Evolutionary conservation across 2,888 invertebrate genomes (phyloP), one percentile per base, ranked within the genome.

Genomic region (Phengaris arion): DNA sequence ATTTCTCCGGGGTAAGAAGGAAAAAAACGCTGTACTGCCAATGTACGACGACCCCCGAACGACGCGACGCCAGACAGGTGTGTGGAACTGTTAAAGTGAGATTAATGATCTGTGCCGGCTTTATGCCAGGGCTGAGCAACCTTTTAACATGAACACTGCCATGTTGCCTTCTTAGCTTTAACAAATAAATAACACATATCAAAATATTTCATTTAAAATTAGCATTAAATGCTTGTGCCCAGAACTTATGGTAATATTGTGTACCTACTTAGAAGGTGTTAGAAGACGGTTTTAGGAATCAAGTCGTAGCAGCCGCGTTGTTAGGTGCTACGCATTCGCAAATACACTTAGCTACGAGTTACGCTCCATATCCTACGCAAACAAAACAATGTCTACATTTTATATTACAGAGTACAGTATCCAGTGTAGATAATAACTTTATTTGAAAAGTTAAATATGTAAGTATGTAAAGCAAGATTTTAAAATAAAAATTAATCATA

Each of bases 91-190:
- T 48, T 69, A 48, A 69, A 69, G 46, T 69, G 69, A 48, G 69
- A 69, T 69, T 69, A 69, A 69, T 69, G 69, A 15, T 69, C 46
- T 15, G 69, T 48, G 48, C 13, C 35, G 68, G 15, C 69, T 69
- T 48, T 0, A 12, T 15, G 69, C 15, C 69, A 69, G 46, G 9
- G 69, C 69, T 46, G 46, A 48, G 46, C 69, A 69, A 69, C 69
- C 48, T 69, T 69, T 69, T 48, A 69, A 69, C 46, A 48, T n/a
- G 15, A 69, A 48, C 15, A 15, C n/a, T 48, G 68, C 46, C 45
- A 68, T 46, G 68, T 13, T 7, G 22, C 59, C 59, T 59, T 35
- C 35, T 64, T 35, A 64, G 35, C 6, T 64, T 52, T 12, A 52
- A 9, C 52, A 35, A 64, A 45, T 35, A 64, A 55, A 64, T 64